Conservation (phyloP, 2,797 vertebrate genomes). For the Pagetopsis macropterus region DNA sequence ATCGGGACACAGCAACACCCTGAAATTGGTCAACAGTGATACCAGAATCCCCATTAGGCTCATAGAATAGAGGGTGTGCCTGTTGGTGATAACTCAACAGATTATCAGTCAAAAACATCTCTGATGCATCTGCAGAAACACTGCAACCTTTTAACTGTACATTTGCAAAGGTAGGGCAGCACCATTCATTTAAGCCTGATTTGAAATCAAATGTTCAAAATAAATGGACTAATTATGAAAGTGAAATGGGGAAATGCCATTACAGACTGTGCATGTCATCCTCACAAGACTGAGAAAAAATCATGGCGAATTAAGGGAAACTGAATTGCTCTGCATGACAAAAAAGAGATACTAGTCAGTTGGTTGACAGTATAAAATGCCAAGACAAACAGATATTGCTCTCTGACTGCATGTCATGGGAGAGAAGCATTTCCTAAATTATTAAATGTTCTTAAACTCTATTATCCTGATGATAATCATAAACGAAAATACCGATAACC, state of each 20-base stretch:
- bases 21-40: conserved; percentile 8
- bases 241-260: background rate
- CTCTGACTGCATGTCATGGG: background rate
- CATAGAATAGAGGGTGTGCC: background rate
- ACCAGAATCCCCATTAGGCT: background rate
- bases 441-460: background rate
- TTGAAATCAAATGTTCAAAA: background rate
- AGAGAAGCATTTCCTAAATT: background rate
- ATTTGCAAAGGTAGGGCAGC: background rate
- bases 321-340: background rate
- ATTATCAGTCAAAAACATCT: background rate
- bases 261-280: background rate
- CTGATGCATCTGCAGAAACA: background rate
- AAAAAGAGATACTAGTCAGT: background rate
- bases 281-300: background rate
- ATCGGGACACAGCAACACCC: conserved; percentile 14
- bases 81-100: background rate
- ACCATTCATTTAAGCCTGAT: background rate
- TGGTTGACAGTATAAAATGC: background rate
- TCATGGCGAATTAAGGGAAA: background rate
- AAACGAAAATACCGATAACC: background rate
- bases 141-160: background rate
- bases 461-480: conserved; percentile 1
- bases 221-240: conserved; percentile 4
- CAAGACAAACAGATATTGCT: background rate